Percentiles rank a stretch among this genome's conserved stretches.
Evolutionary conservation across 2,113 vertebrate species (phyloP).

Genomic region (Symphodus melops): DNA sequence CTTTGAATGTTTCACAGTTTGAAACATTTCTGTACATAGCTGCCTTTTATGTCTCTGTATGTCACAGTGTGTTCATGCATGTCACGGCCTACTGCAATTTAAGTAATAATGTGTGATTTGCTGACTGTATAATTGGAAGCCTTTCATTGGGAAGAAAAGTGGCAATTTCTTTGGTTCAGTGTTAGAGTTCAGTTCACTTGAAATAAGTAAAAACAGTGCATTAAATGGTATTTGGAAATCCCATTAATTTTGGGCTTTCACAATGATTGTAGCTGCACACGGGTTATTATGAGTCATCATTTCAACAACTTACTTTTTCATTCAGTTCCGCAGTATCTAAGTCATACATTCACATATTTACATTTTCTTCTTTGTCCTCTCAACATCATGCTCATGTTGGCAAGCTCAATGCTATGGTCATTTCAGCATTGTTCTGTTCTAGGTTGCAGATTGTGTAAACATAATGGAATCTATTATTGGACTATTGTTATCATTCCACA

Average conservation of each 20-base stretch:
- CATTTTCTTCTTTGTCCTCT: no score
- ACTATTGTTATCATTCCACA: no score
- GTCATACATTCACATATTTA: neutral
- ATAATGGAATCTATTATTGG: no score
- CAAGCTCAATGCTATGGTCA: no score
- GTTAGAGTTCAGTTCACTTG: neutral
- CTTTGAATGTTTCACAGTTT: slow-evolving; percentile 18
- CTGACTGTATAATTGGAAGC: slow-evolving; percentile 16
- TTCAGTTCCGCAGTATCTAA: neutral
- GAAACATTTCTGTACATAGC: slow-evolving; percentile 9
- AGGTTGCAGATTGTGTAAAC: no score
- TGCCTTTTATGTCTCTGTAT: slow-evolving; percentile 24
- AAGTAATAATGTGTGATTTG: slow-evolving; percentile 7
- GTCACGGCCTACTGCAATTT: neutral
- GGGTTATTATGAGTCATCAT: slow-evolving; percentile 6
- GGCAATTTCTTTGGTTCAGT: slow-evolving; percentile 10
- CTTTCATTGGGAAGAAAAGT: slow-evolving; percentile 1
- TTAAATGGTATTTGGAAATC: neutral
- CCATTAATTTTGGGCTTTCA: slow-evolving; percentile 23
- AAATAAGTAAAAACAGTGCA: neutral
- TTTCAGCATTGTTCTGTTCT: no score
- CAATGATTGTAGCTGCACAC: slow-evolving; percentile 1
- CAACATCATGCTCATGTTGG: no score
- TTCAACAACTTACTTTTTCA: neutral
- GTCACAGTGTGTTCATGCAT: neutral